phyloP scores from a whole-genome alignment of 2,888 invertebrate species.

The Rhagonycha lutea region DNA sequence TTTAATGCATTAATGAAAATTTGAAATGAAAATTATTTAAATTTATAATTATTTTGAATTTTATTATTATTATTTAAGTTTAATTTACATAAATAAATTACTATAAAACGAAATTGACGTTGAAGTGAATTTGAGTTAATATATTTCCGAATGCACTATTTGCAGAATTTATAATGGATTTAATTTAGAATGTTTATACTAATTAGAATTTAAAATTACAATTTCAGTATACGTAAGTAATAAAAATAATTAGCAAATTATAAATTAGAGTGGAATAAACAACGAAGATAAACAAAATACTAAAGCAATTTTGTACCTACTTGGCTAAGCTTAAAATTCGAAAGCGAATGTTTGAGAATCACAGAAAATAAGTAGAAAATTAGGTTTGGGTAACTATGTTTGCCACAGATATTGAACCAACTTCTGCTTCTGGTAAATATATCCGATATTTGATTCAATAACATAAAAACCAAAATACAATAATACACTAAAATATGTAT shows the following conservation, averaged over 20 bases:
- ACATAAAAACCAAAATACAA: not conserved
- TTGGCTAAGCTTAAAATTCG: not conserved
- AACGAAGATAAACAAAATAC: not conserved
- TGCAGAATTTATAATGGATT: not conserved
- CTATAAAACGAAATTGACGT: not conserved
- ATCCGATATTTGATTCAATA: conserved; percentile 38
- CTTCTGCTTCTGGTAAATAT: conserved; percentile 40
- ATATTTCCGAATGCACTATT: not conserved
- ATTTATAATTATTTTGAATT: not conserved
- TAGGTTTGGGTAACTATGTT: conserved; percentile 41
- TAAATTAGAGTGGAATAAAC: not conserved
- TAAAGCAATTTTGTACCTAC: not conserved
- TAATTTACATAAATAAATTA: not conserved
- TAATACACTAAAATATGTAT: not conserved
- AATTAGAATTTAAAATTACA: not conserved
- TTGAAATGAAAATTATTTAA: not conserved
- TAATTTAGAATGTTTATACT: not conserved
- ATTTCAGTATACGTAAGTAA: not conserved
- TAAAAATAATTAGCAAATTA: not conserved
- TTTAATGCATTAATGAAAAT: not conserved
- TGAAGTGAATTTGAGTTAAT: not conserved
- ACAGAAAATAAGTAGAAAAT: conserved; percentile 31
- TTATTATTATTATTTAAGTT: not conserved
- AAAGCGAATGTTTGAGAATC: conserved; percentile 1
- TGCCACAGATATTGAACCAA: conserved; percentile 39